Conservation (phyloP, 2,113 vertebrate species). For the Lethenteron reissneri region DNA sequence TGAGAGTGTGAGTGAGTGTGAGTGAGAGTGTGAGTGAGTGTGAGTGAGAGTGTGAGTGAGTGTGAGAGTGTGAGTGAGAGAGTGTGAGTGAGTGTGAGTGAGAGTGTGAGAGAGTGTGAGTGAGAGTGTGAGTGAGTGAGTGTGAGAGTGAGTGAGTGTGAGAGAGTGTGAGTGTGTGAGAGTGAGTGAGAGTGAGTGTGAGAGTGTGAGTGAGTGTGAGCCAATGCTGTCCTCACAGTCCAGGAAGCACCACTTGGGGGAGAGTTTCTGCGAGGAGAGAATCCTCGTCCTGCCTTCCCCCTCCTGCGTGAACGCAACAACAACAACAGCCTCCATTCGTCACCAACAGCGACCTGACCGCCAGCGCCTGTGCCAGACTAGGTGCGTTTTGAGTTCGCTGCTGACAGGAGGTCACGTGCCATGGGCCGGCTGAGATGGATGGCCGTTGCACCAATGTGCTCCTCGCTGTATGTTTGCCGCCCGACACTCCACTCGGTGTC, state of each 20-base stretch:
- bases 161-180: background rate
- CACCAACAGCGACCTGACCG: conserved; percentile 15
- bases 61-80: too few relatives aligned
- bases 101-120: background rate
- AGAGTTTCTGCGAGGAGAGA: conserved; percentile 55
- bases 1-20: too few relatives aligned
- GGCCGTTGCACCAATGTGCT: too few relatives aligned
- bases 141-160: background rate
- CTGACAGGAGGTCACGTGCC: conserved; percentile 23
- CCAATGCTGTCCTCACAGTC: conserved; percentile 43
- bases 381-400: conserved; percentile 92
- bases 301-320: conserved; percentile 31
- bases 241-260: conserved; percentile 88
- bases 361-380: conserved; percentile 21
- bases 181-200: background rate
- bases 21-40: too few relatives aligned
- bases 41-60: too few relatives aligned
- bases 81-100: too few relatives aligned
- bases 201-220: background rate
- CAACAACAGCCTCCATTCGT: conserved; percentile 4
- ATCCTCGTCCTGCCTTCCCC: conserved; percentile 25
- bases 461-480: too few relatives aligned
- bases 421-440: too few relatives aligned
- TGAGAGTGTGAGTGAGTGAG: background rate
- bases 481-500: too few relatives aligned